phyloP scores from a whole-genome alignment of 2,797 vertebrate species.

The Poeciliopsis paucimaculata region DNA sequence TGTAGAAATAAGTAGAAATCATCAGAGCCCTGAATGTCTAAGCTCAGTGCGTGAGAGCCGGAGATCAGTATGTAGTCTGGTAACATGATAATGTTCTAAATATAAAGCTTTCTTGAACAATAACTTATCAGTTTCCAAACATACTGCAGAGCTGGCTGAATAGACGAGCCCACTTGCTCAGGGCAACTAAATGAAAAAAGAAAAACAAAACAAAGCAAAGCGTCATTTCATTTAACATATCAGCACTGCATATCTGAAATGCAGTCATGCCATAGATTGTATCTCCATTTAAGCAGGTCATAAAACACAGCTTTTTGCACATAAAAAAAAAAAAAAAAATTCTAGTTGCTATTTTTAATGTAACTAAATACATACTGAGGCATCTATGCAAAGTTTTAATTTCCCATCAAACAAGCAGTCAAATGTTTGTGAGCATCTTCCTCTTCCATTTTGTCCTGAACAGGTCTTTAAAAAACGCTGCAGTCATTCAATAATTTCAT shows the following conservation, averaged over 20 bases:
- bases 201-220: not conserved
- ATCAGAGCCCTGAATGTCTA: not conserved
- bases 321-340: not conserved
- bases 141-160: not conserved
- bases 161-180: not conserved
- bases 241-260: not conserved
- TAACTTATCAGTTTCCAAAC: slow-evolving; percentile 9
- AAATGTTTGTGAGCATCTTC: not conserved
- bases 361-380: not conserved
- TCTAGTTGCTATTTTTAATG: not conserved
- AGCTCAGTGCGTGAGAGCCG: not conserved
- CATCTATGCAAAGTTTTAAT: not conserved
- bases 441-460: not conserved
- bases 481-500: not conserved
- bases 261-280: not conserved
- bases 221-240: not conserved
- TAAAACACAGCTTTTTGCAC: not conserved
- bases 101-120: slow-evolving; percentile 8
- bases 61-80: not conserved
- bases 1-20: slow-evolving; percentile 1
- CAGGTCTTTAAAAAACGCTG: not conserved
- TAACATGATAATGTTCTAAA: slow-evolving; percentile 3
- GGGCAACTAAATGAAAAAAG: not conserved
- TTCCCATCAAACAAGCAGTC: not conserved
- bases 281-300: not conserved